A percentile compares a stretch with the other conserved stretches of the same genome.
These are phyloP conservation scores for Erebia epiphron DNA, from an alignment of 2,888 invertebrate genomes.

Conservation along the genomic window DNA sequence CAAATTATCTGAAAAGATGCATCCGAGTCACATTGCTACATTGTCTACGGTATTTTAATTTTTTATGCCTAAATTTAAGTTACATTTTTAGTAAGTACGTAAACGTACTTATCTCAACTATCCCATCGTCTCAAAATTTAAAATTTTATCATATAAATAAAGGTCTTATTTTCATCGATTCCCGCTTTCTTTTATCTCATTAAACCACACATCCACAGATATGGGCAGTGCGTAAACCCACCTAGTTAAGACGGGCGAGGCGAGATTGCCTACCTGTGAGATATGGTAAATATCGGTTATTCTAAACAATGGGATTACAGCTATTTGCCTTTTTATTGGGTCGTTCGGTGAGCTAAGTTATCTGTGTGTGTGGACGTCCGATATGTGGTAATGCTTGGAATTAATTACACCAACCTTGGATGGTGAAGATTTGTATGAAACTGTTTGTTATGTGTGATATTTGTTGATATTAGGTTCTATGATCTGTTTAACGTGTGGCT, in stretches of 20 bases:
- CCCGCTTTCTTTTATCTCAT: slow-evolving; percentile 43
- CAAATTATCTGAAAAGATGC: too few species aligned
- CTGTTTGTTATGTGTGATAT: slow-evolving; percentile 8
- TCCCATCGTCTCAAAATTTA: too few species aligned
- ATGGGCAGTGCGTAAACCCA: slow-evolving; percentile 59
- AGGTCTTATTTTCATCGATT: too few species aligned
- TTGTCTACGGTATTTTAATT: too few species aligned
- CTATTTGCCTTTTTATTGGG: slow-evolving; percentile 67
- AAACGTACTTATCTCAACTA: too few species aligned
- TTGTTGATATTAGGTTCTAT: not conserved
- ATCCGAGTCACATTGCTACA: too few species aligned
- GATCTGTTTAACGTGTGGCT: not conserved
- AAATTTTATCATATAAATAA: too few species aligned
- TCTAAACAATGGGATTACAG: slow-evolving; percentile 59
- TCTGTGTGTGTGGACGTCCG: slow-evolving; percentile 28
- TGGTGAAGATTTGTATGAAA: not conserved
- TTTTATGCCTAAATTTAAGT: too few species aligned
- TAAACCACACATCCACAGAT: slow-evolving; percentile 60
- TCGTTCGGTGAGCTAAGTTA: slow-evolving; percentile 48
- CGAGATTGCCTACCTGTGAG: slow-evolving; percentile 61
- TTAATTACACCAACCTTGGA: slow-evolving; percentile 29
- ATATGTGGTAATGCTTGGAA: slow-evolving; percentile 16
- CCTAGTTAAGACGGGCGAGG: slow-evolving; percentile 59
- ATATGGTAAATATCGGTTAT: slow-evolving; percentile 66
- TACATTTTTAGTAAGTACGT: too few species aligned